Base-by-base conservation (phyloP, 92 coral and sea anemone genomes). In the Anthopleura xanthogrammica region DNA sequence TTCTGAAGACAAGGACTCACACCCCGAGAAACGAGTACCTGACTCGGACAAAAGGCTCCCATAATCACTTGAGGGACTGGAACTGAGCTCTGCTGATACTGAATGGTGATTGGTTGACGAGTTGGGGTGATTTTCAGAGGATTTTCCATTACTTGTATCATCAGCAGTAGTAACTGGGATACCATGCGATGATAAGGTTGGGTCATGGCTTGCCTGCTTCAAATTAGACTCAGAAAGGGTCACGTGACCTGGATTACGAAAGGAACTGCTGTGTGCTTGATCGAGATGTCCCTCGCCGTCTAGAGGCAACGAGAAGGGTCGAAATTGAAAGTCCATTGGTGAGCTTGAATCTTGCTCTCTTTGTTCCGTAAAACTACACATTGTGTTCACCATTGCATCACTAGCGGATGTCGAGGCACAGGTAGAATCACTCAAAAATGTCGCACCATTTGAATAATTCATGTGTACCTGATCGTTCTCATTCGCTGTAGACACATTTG, bases 21-120 rank as follows among this genome's bases (percentile, higher is more conserved):
- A 90, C 75, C 92, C 94, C 12, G 91, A 88, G 83, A 81, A 82
- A 19, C 92, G 90, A 17, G 85, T 85, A 11, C 94, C 94, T 0
- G 90, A 82, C 76, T 91, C 94, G 50, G 94, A 91, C 83, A 91
- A 82, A 24, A 84, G 90, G 75, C 94, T 91, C 3, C 94, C 94
- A 88, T 91, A 91, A 77, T 91, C 94, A 39, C 94, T 91, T 2
- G 94, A 91, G 0, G 94, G 94, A 79, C 94, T 91, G 82, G 89
- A 85, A 20, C 94, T 83, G 23, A 87, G 84, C 24, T 86, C 81
- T 42, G 41, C 85, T 10, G 76, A 40, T 40, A 19, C 58, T 65
- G 78, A 20, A 24, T 85, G 88, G 2, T 19, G 76, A 68, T 54
- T 78, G 76, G 65, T 17, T 50, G 68, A 81, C 16, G 74, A 68